phyloP scores from a whole-genome alignment of 2,113 vertebrate species.

The Myotis brandtii region DNA sequence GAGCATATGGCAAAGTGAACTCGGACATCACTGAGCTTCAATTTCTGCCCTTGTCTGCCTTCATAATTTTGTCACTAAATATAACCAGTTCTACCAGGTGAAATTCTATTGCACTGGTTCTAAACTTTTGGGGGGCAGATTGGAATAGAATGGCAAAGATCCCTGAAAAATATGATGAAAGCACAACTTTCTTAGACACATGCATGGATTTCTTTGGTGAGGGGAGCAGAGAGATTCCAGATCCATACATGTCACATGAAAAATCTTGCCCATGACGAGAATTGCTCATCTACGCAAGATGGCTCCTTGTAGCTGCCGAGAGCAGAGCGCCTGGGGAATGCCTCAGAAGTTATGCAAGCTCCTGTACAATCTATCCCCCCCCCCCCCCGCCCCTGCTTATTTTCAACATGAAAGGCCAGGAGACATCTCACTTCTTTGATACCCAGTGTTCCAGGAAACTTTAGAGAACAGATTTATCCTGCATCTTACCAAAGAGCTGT shows the following conservation, averaged over 20 bases:
- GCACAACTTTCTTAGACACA: background rate
- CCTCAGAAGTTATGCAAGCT: constrained; percentile 27
- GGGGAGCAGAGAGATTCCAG: background rate
- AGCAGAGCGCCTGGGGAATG: background rate
- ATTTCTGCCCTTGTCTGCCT: background rate
- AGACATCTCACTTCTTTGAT: constrained; percentile 80
- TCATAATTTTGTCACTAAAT: background rate
- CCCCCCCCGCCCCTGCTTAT: constrained; percentile 50
- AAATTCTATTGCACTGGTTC: background rate
- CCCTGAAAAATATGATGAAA: background rate
- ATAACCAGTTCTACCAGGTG: background rate
- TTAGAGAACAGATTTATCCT: constrained; percentile 75
- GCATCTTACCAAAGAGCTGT: constrained; percentile 74
- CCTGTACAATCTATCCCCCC: constrained; percentile 1
- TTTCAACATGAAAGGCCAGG: constrained; percentile 76
- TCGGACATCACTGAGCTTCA: background rate
- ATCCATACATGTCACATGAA: background rate
- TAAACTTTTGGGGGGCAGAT: background rate
- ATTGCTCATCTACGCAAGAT: background rate
- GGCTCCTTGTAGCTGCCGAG: background rate
- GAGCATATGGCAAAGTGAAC: background rate
- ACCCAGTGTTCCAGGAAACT: constrained; percentile 70
- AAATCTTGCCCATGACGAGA: background rate
- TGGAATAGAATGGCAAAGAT: background rate
- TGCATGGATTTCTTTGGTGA: background rate